These are phyloP conservation scores for Manacus vitellinus DNA, from an alignment of 2,113 vertebrate genomes.

Conservation along the genomic window DNA sequence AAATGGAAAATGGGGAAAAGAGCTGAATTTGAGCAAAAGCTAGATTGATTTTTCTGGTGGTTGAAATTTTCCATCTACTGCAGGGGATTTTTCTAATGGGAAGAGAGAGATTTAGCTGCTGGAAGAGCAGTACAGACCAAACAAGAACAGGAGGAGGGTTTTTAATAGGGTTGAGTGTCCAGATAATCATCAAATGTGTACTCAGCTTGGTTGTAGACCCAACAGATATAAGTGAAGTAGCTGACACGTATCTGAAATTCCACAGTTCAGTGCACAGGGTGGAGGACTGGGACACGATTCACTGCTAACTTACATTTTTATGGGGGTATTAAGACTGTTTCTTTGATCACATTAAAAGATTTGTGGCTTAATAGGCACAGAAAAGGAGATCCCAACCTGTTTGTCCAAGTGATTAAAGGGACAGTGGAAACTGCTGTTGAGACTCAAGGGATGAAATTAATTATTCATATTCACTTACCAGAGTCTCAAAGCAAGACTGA, in stretches of 20 bases:
- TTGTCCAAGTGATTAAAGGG: conserved; percentile 26
- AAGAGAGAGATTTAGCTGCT: not conserved
- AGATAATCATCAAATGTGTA: not conserved
- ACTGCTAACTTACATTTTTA: not conserved
- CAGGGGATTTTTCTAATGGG: not conserved
- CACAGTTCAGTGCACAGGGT: not conserved
- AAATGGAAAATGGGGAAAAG: not conserved
- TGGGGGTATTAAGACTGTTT: not conserved
- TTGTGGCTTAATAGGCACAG: not conserved
- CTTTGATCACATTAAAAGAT: not conserved
- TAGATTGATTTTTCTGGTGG: not conserved
- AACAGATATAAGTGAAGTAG: not conserved
- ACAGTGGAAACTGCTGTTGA: not conserved
- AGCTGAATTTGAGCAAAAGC: not conserved
- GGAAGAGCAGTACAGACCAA: not conserved
- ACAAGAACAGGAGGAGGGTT: not conserved
- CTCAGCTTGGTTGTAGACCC: not conserved
- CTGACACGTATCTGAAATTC: not conserved
- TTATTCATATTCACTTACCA: not conserved
- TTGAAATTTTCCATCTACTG: not conserved
- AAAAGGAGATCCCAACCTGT: not conserved
- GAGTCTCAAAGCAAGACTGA: not conserved
- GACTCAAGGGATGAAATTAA: not conserved
- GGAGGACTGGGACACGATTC: not conserved
- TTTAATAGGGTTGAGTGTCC: not conserved